These are phyloP conservation scores for Chaetogeoica ovagalla DNA, from an alignment of 2,888 invertebrate genomes.

Conservation along the genomic window DNA sequence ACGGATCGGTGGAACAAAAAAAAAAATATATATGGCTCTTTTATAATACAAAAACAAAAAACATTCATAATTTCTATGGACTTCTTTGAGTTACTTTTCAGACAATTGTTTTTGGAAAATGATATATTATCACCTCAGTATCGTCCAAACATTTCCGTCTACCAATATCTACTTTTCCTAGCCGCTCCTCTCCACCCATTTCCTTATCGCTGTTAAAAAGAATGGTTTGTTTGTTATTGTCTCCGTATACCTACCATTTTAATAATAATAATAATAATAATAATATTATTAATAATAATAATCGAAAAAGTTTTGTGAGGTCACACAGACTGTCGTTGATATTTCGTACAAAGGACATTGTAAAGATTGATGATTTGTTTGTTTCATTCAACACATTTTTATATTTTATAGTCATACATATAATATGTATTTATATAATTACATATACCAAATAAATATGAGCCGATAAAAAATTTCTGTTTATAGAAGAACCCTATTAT, in stretches of 20 bases:
- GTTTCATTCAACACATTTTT: background rate
- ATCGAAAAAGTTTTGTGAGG: background rate
- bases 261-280: conserved; percentile 5
- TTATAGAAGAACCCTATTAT: background rate
- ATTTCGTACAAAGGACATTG: background rate
- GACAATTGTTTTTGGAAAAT: background rate
- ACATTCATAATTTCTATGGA: background rate
- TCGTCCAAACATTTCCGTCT: background rate
- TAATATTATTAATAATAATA: conserved; percentile 6
- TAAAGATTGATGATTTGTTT: conserved; percentile 16
- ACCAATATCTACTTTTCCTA: background rate
- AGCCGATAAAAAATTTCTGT: background rate
- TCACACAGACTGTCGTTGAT: background rate
- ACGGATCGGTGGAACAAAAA: background rate
- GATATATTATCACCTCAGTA: background rate
- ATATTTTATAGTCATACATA: background rate
- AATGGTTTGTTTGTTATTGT: background rate
- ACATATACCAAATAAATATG: background rate
- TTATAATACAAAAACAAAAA: background rate
- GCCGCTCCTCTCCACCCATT: too few species aligned
- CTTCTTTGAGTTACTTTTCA: background rate
- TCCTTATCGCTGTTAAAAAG: background rate
- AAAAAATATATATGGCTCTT: background rate
- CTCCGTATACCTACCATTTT: conserved; percentile 2
- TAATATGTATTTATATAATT: background rate